Evolutionary conservation across 2,797 vertebrate genomes (phyloP).

Genomic region (Champsocephalus gunnari): DNA sequence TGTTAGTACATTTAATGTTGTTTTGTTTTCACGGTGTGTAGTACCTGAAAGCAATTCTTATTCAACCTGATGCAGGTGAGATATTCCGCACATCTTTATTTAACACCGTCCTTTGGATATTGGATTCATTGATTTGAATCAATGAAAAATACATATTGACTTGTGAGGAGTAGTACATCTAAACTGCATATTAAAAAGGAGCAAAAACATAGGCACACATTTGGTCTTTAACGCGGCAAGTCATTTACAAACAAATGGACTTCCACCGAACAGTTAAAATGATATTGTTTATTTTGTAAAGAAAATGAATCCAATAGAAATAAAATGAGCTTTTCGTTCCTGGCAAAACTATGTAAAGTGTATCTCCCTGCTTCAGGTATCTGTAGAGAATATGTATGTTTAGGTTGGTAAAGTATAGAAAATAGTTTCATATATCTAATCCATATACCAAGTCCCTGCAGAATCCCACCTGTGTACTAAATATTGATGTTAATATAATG

Average conservation of each 20-base stretch:
- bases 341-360: neutral
- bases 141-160: no score
- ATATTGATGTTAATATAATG: neutral
- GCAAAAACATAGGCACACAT: neutral
- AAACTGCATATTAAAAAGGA: neutral
- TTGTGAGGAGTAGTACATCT: neutral
- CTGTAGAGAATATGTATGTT: neutral
- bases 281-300: neutral
- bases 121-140: neutral
- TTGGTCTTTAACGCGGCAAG: neutral
- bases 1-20: neutral
- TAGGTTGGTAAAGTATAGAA: neutral
- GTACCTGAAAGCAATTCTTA: neutral
- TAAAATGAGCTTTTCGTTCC: neutral
- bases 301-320: neutral
- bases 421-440: neutral
- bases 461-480: neutral
- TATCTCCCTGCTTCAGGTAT: neutral
- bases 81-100: neutral
- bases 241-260: neutral
- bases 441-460: neutral
- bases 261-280: neutral
- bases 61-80: neutral
- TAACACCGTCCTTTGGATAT: neutral
- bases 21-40: conserved; percentile 3